These are phyloP conservation scores for Lordiphosa fenestrarum DNA, from an alignment of 2,888 invertebrate genomes.

Conservation along the genomic window DNA sequence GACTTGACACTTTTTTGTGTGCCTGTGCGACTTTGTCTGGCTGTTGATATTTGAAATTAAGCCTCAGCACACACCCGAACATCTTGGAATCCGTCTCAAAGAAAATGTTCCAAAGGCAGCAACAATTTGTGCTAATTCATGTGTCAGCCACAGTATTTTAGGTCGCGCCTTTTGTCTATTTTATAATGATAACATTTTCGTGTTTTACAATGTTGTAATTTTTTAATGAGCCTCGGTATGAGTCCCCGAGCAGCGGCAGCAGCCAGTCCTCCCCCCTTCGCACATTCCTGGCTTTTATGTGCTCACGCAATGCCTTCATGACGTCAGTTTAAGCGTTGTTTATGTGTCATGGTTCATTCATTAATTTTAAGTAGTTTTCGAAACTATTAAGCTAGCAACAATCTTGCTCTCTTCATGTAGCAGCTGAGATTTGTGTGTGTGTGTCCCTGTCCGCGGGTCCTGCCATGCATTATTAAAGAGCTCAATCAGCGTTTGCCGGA, in stretches of 20 bases:
- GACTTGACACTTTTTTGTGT: conserved; percentile 47
- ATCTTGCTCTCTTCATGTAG: conserved; percentile 19
- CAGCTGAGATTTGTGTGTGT: conserved; percentile 12
- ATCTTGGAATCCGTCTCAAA: conserved; percentile 27
- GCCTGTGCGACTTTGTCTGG: conserved; percentile 14
- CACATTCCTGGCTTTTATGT: conserved; percentile 22
- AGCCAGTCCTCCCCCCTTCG: conserved; percentile 2
- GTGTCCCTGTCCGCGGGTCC: conserved; percentile 2
- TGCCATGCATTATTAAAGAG: conserved; percentile 48
- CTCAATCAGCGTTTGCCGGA: conserved; percentile 62
- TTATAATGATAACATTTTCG: conserved; percentile 75
- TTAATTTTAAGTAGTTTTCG: conserved; percentile 64
- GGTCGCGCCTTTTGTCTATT: conserved; percentile 49
- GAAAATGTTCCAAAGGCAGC: conserved; percentile 35
- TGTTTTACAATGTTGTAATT: conserved; percentile 70
- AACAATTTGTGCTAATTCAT: conserved; percentile 56
- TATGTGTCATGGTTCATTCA: conserved; percentile 65
- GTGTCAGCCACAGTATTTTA: conserved; percentile 22
- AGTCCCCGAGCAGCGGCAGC: conserved; percentile 28
- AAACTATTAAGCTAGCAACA: conserved; percentile 56
- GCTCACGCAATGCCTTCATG: conserved; percentile 41
- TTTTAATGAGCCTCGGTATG: conserved; percentile 55
- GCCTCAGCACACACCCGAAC: conserved; percentile 27
- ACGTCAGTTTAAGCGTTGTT: conserved; percentile 45
- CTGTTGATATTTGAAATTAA: conserved; percentile 33